Conservation (phyloP, 2,113 vertebrate species). For the Strix aluco region DNA sequence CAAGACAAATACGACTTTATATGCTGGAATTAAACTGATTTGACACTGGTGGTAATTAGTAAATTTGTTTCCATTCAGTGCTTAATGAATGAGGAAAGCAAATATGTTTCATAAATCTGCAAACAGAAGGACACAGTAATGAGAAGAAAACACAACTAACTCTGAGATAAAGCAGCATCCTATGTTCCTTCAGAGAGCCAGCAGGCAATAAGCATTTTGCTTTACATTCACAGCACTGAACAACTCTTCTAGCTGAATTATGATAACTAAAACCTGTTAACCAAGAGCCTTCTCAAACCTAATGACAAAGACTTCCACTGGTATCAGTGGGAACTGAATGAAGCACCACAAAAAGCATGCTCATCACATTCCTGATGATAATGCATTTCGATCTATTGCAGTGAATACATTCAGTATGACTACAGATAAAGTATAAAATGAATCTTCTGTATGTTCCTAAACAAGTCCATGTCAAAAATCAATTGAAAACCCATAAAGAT, state of each 20-base stretch:
- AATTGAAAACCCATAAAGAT: background rate
- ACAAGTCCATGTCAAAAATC: background rate
- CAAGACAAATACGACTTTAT: background rate
- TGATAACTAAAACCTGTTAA: background rate
- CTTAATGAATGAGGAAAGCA: conserved; percentile 44
- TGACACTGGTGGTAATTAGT: background rate
- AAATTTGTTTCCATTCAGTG: conserved; percentile 36
- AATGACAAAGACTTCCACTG: background rate
- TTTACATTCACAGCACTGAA: background rate
- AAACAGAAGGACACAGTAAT: conserved; percentile 1
- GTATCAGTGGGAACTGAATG: background rate
- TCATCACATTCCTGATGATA: background rate
- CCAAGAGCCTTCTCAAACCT: background rate
- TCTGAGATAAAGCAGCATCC: background rate
- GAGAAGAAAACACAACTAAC: background rate
- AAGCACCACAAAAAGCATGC: background rate
- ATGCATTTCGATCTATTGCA: background rate
- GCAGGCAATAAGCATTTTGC: background rate
- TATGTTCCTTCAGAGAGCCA: background rate
- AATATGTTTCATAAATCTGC: conserved; percentile 15
- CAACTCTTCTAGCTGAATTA: background rate
- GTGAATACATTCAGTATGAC: background rate
- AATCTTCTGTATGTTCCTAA: background rate
- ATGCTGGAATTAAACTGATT: background rate
- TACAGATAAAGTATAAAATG: background rate